phyloP scores from a whole-genome alignment of 2,113 vertebrate species.

The Ginglymostoma cirratum region DNA sequence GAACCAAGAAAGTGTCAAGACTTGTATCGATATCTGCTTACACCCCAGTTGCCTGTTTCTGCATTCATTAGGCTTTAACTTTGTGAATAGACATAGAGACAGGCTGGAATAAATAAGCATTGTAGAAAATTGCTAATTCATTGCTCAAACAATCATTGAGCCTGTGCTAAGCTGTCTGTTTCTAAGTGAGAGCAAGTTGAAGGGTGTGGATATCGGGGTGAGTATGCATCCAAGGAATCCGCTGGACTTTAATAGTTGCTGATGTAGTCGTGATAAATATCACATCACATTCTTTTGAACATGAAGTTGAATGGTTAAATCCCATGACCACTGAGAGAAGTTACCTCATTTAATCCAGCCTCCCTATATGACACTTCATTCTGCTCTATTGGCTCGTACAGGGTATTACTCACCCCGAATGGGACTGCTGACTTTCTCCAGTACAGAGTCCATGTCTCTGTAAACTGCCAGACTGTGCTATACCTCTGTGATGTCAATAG shows the following conservation, averaged over 20 bases:
- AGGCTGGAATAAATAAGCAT: not conserved
- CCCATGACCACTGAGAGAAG: not conserved
- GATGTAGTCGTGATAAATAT: not conserved
- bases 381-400: not conserved
- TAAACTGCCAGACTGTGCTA: not conserved
- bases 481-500: not conserved
- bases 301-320: not conserved
- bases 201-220: not conserved
- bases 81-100: not conserved
- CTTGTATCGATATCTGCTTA: not conserved
- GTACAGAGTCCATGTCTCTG: not conserved
- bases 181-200: not conserved
- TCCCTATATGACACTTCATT: not conserved
- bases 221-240: not conserved
- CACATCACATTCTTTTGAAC: not conserved
- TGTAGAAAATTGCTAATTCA: not conserved
- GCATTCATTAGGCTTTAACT: not conserved
- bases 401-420: not conserved
- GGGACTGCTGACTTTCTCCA: not conserved
- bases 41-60: not conserved
- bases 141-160: not conserved
- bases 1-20: not conserved
- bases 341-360: not conserved
- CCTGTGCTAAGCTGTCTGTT: not conserved
- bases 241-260: not conserved